Conservation (phyloP, 2,797 vertebrate species). For the Hyperoplus immaculatus region DNA sequence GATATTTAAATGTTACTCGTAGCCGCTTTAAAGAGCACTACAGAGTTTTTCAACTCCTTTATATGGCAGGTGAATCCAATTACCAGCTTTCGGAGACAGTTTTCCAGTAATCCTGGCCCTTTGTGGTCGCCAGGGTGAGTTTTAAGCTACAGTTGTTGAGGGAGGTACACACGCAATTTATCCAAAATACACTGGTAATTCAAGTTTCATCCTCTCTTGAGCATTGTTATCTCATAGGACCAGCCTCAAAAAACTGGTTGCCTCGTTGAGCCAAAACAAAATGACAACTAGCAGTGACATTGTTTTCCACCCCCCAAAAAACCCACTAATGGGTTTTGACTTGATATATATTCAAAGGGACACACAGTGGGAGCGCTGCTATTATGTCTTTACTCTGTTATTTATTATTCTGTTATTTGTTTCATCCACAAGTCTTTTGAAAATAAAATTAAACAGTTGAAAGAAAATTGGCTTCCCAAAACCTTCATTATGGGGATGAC, state of each 20-base stretch:
- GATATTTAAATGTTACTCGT: too few relatives aligned
- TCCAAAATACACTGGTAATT: slow-evolving; percentile 13
- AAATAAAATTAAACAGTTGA: neutral
- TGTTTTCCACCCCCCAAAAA: neutral
- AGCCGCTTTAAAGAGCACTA: slow-evolving; percentile 5
- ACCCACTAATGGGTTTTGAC: neutral
- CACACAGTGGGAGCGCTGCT: neutral
- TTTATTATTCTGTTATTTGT: neutral
- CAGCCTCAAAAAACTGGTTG: slow-evolving; percentile 1
- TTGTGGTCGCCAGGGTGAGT: slow-evolving; percentile 32
- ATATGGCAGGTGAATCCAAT: slow-evolving; percentile 24
- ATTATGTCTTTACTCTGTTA: neutral
- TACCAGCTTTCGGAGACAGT: slow-evolving; percentile 14
- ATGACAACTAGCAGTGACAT: neutral
- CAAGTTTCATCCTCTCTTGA: slow-evolving; percentile 9
- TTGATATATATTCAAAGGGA: neutral
- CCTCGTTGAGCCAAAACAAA: slow-evolving; percentile 10
- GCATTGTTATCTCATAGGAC: neutral
- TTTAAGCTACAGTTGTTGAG: slow-evolving; percentile 25
- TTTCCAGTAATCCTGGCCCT: slow-evolving; percentile 16
- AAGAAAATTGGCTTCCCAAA: neutral
- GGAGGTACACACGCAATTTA: slow-evolving; percentile 12
- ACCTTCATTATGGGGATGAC: neutral
- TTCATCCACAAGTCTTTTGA: neutral
- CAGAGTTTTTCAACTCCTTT: slow-evolving; percentile 12